Percentiles rank a stretch among this genome's conserved stretches.
Evolutionary conservation across 2,113 vertebrate genomes (phyloP).

Genomic region (Ctenodactylus gundi): DNA sequence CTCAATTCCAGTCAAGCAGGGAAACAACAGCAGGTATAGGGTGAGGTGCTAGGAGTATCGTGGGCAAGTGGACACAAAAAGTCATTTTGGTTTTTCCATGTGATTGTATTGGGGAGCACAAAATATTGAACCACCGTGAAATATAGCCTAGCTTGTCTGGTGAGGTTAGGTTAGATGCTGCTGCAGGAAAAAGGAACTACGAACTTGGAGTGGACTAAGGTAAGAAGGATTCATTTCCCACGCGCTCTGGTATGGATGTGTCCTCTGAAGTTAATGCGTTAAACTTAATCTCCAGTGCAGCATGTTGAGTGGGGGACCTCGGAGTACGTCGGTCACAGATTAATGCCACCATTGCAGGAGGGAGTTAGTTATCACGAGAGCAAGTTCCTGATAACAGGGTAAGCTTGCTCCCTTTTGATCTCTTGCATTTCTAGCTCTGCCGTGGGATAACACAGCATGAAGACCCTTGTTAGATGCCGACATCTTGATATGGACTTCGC

Average conservation of each 20-base stretch:
- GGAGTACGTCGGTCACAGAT: background rate
- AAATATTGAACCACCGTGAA: background rate
- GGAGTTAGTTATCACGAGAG: no score
- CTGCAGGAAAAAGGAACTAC: background rate
- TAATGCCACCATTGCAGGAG: background rate
- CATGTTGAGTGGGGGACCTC: background rate
- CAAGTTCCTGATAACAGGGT: background rate
- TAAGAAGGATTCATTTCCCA: background rate
- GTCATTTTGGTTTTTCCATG: background rate
- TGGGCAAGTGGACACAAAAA: no score
- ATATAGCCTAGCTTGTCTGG: background rate
- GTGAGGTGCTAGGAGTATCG: background rate
- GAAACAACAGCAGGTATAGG: background rate
- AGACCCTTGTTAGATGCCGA: background rate
- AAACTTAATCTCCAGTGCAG: background rate
- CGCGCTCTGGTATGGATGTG: no score
- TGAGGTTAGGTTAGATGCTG: background rate
- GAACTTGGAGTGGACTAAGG: background rate
- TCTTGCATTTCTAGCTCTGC: background rate
- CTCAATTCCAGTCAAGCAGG: background rate
- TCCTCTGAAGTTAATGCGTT: background rate
- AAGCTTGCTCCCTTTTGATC: no score
- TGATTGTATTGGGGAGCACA: background rate
- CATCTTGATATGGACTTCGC: background rate
- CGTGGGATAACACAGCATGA: background rate